Conservation (phyloP, 1,140 invertebrate species). For the Anastatus disparis region DNA sequence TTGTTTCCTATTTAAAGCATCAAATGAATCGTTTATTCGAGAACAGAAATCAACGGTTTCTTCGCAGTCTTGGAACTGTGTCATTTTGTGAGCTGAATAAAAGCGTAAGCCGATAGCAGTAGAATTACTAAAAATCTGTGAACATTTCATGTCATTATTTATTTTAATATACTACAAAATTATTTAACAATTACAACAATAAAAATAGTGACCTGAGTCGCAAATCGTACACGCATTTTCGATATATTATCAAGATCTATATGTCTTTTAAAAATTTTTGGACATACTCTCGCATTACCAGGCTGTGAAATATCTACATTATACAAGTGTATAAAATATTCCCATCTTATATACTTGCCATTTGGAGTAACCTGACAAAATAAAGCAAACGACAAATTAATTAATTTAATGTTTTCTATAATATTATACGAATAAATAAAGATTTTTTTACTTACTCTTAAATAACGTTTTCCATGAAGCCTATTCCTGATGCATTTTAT, state of each 20-base stretch:
- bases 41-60: neutral
- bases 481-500: neutral
- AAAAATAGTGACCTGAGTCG: neutral
- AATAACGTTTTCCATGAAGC: neutral
- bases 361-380: neutral
- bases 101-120: neutral
- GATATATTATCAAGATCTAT: neutral
- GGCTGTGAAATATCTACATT: neutral
- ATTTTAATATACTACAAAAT: neutral
- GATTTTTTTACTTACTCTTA: neutral
- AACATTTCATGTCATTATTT: neutral
- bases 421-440: neutral
- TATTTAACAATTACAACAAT: neutral
- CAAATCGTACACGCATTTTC: neutral
- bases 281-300: neutral
- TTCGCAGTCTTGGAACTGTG: neutral
- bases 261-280: neutral
- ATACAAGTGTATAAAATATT: neutral
- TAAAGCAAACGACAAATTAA: neutral
- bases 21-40: too few species aligned
- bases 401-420: neutral
- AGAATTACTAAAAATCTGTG: neutral
- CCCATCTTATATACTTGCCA: neutral
- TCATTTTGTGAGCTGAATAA: neutral
- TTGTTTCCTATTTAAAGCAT: too few species aligned